Evolutionary conservation across 2,797 vertebrate genomes (phyloP).

Genomic region (Notamacropus eugenii): DNA sequence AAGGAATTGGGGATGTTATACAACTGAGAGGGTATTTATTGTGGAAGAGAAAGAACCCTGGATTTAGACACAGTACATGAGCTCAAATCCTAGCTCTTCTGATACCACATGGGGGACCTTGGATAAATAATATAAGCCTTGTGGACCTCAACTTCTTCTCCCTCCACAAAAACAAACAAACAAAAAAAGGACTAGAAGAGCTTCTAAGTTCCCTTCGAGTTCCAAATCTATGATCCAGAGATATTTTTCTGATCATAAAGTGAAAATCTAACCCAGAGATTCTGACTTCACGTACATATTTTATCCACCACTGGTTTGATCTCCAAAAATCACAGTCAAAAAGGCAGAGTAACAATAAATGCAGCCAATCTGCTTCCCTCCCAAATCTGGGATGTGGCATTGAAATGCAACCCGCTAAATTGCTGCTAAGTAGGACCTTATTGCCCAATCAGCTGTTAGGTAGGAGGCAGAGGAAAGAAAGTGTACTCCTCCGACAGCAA

Average conservation of each 20-base stretch:
- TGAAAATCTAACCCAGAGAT: background rate
- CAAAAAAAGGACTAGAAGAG: background rate
- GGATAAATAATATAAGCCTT: background rate
- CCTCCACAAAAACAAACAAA: too few relatives aligned
- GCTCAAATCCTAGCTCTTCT: background rate
- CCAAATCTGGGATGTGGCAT: background rate
- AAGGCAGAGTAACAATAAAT: background rate
- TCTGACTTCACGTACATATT: background rate
- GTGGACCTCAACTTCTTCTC: background rate
- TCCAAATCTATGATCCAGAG: background rate
- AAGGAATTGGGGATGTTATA: background rate
- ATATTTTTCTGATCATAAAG: conserved; percentile 6
- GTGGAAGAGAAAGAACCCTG: background rate
- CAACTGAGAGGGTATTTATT: background rate
- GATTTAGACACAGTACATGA: background rate
- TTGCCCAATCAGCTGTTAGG: background rate
- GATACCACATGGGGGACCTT: background rate
- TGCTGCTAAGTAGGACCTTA: background rate
- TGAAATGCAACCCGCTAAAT: background rate
- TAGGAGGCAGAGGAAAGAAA: background rate
- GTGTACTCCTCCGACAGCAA: background rate
- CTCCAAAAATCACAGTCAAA: background rate
- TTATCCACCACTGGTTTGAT: background rate
- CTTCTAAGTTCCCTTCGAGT: background rate
- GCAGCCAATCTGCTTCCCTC: background rate